Percentiles rank a stretch among this genome's conserved stretches.
These are phyloP conservation scores for Eubasilissa regina DNA, from an alignment of 1,140 invertebrate genomes.

Conservation along the genomic window DNA sequence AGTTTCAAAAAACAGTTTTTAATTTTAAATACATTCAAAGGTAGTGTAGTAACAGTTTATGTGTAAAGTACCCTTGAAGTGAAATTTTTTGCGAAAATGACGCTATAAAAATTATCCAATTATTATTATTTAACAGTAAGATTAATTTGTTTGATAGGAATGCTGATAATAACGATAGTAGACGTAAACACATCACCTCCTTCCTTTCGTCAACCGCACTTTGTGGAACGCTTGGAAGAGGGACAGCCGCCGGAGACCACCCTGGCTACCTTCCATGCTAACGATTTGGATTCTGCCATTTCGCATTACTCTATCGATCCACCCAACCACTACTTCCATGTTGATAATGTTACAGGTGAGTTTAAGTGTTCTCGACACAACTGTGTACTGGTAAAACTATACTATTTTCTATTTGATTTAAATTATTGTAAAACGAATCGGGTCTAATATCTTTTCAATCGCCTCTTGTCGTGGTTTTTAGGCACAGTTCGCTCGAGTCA, in stretches of 20 bases:
- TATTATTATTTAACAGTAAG: too few species aligned
- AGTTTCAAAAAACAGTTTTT: too few species aligned
- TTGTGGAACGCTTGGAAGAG: slow-evolving; percentile 83
- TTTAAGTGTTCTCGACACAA: too few species aligned
- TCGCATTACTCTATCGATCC: slow-evolving; percentile 82
- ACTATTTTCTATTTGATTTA: too few species aligned
- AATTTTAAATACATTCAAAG: too few species aligned
- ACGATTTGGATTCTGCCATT: slow-evolving; percentile 88
- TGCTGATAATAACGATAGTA: slow-evolving; percentile 88
- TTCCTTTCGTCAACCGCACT: slow-evolving; percentile 78
- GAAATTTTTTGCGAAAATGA: too few species aligned
- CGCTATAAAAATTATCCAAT: too few species aligned
- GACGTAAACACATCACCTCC: slow-evolving; percentile 83
- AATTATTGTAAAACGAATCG: too few species aligned
- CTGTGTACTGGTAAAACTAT: too few species aligned
- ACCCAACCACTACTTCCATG: slow-evolving; percentile 82
- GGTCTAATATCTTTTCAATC: background rate
- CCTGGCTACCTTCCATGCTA: slow-evolving; percentile 85
- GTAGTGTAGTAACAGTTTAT: too few species aligned
- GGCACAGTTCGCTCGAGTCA: slow-evolving; percentile 86
- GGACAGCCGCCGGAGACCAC: slow-evolving; percentile 88
- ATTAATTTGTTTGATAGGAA: slow-evolving; percentile 70
- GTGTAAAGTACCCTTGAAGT: too few species aligned
- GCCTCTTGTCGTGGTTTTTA: slow-evolving; percentile 59
- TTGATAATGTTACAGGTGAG: slow-evolving; percentile 82